Evolutionary conservation across 2,797 vertebrate species (phyloP), one percentile per base, ranked within the genome.

Genomic region (Acrocephalus scirpaceus): DNA sequence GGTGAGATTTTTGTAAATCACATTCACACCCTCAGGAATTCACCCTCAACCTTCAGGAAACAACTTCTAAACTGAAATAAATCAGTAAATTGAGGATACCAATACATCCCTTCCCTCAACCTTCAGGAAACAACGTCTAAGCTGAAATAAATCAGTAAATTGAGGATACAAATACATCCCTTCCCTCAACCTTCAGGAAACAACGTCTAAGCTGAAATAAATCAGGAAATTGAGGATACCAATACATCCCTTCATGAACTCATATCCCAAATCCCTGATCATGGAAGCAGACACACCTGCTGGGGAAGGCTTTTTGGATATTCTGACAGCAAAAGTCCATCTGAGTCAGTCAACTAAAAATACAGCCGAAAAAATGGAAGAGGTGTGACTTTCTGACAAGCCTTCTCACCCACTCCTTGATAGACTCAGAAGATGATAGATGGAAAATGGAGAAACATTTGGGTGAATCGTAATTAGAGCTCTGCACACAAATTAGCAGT

Each of bases 301-400:
- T 92, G 74, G 93, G 22, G 71, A 93, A 88, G 60, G 66, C 34
- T 96, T 93, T 86, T 90, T 89, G 57, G 67, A 88, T 94, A 18
- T 95, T 96, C 93, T 95, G 91, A 95, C 94, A 96, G 88, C 88
- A 79, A 32, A 92, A 93, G 93, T 96, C 96, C 95, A 95, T 96
- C 93, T 97, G 96, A 97, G 90, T 96, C 96, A 97, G 95, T 96
- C 80, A 95, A 76, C 96, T 94, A 97, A 97, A 96, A 96, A 97
- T 96, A 96, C 1, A 93, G 74, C 60, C 87, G 47, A 82, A 85
- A 95, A 97, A 96, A 96, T 95, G 80, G 77, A 90, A 97, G 95
- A 96, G 95, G 91, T 96, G 94, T 96, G 94, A 97, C 95, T 97
- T 96, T 94, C 94, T 97, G 95, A 97, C 96, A 96, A 96, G 94